These are phyloP conservation scores for Tetragonula clypearis DNA, from an alignment of 1,140 invertebrate species.

Conservation along the genomic window DNA sequence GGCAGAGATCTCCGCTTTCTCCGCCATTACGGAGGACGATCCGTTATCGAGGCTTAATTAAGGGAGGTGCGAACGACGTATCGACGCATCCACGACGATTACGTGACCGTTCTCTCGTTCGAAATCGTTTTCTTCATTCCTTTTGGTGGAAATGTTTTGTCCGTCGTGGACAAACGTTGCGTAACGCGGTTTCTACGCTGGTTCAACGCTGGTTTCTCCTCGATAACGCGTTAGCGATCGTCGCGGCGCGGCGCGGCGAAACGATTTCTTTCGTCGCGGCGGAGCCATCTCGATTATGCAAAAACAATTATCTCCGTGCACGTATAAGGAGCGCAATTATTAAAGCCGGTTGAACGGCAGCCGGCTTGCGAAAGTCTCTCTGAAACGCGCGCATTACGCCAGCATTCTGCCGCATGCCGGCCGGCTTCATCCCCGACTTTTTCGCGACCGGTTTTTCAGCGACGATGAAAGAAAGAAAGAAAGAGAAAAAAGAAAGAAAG, in stretches of 20 bases:
- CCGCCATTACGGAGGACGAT: neutral
- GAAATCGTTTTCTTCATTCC: neutral
- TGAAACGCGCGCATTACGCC: conserved; percentile 42
- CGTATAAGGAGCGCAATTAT: conserved; percentile 70
- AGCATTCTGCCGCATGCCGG: conserved; percentile 6
- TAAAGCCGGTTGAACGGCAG: conserved; percentile 54
- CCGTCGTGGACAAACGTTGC: neutral
- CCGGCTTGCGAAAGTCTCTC: neutral
- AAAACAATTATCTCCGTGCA: conserved; percentile 67
- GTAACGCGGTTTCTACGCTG: conserved; percentile 18
- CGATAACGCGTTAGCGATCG: neutral
- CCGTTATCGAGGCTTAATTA: neutral
- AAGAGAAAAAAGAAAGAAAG: too few species aligned
- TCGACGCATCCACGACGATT: conserved; percentile 2
- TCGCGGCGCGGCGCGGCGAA: neutral
- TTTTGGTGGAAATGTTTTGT: too few species aligned
- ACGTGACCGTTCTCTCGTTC: neutral
- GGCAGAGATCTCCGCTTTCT: neutral
- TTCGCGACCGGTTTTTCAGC: conserved; percentile 25
- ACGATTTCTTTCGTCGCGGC: conserved; percentile 40
- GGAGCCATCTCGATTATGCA: conserved; percentile 62
- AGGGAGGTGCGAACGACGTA: neutral
- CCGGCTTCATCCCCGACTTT: conserved; percentile 15
- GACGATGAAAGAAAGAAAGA: neutral
- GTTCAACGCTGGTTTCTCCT: conserved; percentile 6